Evolutionary conservation across 2,888 invertebrate genomes (phyloP), one percentile per base, ranked within the genome.

Genomic region (Brachypalpus laphriformis): DNA sequence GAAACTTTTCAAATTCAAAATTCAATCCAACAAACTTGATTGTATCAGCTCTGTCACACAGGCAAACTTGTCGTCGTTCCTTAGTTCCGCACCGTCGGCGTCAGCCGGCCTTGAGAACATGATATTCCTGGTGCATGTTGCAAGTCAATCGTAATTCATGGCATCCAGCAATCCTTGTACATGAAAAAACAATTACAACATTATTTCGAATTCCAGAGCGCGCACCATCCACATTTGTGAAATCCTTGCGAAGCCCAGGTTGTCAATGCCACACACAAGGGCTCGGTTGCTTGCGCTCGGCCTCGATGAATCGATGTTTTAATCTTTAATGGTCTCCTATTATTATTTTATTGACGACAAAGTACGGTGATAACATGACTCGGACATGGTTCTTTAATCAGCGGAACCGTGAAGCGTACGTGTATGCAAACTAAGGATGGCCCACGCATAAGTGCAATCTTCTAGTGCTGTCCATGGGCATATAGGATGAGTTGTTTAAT

Each of bases 151-250:
- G 83, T 83, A 68, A 83, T 56, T 83, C 83, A 83, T 80, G 83
- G 51, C 78, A 74, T 78, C 63, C 34, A 68, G 66, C 72, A 83
- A 80, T 80, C 74, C 61, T n/a, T 54, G 74, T 78, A 78, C 83
- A 83, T 83, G 83, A 68, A 78, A 83, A 83, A 78, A 83, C 78
- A 83, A 83, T 83, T 78, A 83, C 83, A 83, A 83, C 80, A 83
- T 65, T 75, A 80, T 83, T 83, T 65, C 51, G 54, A 57, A 70
- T 80, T 83, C 72, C 54, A 63, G 59, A 34, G 9, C 34, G 34
- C 51, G 45, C 14, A 47, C 75, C 68, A 74, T 81, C n/a, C 61
- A 59, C 75, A 74, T 81, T 81, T 68, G 63, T 9, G 25, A 71
- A 28, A 51, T 76, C 71, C 77, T 57, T 57, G 42, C 40, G 16